A percentile compares a stretch with the other conserved stretches of the same genome.
phyloP scores from a whole-genome alignment of 2,888 invertebrate genomes.

The Tethea ocularis region DNA sequence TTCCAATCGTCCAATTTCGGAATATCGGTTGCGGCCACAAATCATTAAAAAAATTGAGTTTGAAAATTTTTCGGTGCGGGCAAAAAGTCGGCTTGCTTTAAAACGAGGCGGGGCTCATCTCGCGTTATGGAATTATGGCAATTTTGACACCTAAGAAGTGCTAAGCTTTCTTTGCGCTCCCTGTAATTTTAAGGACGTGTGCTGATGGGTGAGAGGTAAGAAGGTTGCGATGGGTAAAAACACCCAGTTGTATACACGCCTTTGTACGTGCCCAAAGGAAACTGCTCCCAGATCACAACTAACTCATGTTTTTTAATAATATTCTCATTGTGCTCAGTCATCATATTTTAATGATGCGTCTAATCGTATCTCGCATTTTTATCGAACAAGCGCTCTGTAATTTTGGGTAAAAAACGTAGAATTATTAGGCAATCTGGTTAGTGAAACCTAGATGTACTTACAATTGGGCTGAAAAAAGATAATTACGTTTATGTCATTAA shows the following conservation, averaged over 20 bases:
- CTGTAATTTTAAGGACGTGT: conserved; percentile 76
- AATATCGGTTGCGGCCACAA: conserved; percentile 77
- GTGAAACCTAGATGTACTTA: conserved; percentile 20
- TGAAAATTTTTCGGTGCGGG: conserved; percentile 60
- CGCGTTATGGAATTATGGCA: conserved; percentile 77
- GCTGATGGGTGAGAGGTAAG: conserved; percentile 40
- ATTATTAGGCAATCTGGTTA: conserved; percentile 24
- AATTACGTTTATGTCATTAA: too few relatives aligned
- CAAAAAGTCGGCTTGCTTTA: conserved; percentile 79
- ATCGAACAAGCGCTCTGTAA: conserved; percentile 64
- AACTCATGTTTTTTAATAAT: conserved; percentile 75
- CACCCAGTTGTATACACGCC: conserved; percentile 45
- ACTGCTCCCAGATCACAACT: conserved; percentile 62
- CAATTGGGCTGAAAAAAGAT: not conserved
- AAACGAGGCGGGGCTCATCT: conserved; percentile 67
- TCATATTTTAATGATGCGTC: conserved; percentile 71
- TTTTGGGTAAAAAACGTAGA: conserved; percentile 56
- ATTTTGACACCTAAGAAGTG: conserved; percentile 82
- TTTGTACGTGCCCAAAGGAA: conserved; percentile 54
- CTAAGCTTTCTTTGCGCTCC: conserved; percentile 71
- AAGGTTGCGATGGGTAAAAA: conserved; percentile 34
- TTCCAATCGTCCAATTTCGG: conserved; percentile 77
- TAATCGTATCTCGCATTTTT: conserved; percentile 54
- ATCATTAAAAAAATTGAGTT: conserved; percentile 79
- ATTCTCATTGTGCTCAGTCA: conserved; percentile 68